Conservation (phyloP, 2,797 vertebrate genomes). For the Coregonus suidteri region DNA sequence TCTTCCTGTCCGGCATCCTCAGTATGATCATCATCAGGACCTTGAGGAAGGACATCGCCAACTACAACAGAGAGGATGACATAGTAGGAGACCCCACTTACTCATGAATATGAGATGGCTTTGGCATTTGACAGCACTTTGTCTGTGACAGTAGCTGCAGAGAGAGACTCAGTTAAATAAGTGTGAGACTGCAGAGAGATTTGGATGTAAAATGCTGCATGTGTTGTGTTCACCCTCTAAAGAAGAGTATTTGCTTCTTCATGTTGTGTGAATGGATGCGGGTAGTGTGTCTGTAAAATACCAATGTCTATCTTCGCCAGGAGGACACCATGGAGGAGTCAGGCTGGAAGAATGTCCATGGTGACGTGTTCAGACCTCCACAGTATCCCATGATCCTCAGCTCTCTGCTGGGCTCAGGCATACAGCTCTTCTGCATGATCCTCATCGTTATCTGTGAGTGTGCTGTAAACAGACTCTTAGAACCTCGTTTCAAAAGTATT, state of each 20-base stretch:
- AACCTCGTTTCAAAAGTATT: not conserved
- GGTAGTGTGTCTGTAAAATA: not conserved
- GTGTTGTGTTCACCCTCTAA: no score
- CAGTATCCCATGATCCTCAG: constrained; percentile 99
- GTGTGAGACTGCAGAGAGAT: no score
- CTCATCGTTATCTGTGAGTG: constrained; percentile 97
- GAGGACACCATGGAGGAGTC: constrained; percentile 99
- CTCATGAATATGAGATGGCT: not conserved
- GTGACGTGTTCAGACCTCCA: constrained; percentile 96
- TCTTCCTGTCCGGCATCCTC: constrained; percentile 97
- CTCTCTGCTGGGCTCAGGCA: constrained; percentile 95
- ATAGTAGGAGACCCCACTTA: constrained; percentile 78
- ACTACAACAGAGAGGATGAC: constrained; percentile 99
- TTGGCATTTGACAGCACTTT: not conserved
- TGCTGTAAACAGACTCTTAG: not conserved
- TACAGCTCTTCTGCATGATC: constrained; percentile 98
- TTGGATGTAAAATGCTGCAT: no score
- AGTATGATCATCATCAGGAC: constrained; percentile 99
- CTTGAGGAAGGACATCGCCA: constrained; percentile 96
- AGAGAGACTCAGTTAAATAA: no score
- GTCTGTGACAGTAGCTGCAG: not conserved
- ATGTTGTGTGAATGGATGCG: not conserved
- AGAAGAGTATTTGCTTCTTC: no score
- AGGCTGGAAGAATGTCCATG: constrained; percentile 98
- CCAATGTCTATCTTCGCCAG: constrained; percentile 59